phyloP scores from a whole-genome alignment of 2,113 vertebrate genomes.

The Nesogale talazaci region DNA sequence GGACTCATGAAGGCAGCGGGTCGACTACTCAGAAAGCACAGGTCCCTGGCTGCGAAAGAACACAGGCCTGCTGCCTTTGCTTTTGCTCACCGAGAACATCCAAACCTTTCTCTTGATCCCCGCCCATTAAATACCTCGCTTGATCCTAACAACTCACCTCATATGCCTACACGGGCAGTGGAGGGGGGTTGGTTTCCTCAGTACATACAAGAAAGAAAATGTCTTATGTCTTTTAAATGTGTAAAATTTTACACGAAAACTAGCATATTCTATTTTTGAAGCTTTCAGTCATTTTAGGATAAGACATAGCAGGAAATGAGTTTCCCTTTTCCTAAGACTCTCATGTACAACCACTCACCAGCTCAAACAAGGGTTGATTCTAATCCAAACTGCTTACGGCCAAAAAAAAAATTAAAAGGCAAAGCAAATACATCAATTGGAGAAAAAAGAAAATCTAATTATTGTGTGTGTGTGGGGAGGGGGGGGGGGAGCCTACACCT shows the following conservation, averaged over 20 bases:
- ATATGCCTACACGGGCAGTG: not conserved
- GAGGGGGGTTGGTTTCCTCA: not conserved
- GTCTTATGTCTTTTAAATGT: not conserved
- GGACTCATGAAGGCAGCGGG: too few species aligned
- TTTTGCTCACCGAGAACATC: not conserved
- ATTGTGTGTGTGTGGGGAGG: too few species aligned
- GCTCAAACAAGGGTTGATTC: not conserved
- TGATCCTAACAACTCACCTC: not conserved
- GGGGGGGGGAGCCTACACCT: too few species aligned
- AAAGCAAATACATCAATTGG: not conserved
- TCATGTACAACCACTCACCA: not conserved
- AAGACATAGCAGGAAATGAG: conserved; percentile 10
- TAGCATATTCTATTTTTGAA: conserved; percentile 26
- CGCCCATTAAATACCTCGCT: not conserved
- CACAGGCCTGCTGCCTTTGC: not conserved
- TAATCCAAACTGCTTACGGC: conserved; percentile 16
- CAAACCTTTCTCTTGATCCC: not conserved
- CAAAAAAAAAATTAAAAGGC: too few species aligned
- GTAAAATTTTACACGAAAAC: not conserved
- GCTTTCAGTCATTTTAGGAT: not conserved
- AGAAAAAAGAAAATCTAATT: conserved; percentile 43
- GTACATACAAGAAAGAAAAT: not conserved
- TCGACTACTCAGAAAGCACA: too few species aligned
- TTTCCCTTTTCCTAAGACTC: not conserved
- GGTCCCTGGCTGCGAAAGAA: too few species aligned